Base-by-base conservation (phyloP, 2,797 vertebrate species). In the Chelidonichthys spinosus region DNA sequence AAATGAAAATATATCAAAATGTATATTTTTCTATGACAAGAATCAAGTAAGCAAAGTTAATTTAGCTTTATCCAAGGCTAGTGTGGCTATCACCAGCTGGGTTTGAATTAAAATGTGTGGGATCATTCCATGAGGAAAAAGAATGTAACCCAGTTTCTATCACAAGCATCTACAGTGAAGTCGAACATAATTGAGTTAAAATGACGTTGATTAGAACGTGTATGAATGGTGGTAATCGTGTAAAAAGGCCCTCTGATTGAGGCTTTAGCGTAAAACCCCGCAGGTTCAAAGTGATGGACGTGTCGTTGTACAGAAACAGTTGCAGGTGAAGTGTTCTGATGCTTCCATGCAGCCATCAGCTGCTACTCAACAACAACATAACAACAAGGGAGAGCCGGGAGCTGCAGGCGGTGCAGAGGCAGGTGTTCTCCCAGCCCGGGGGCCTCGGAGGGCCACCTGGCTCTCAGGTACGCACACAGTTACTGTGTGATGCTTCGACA, bases 391-490 rank as follows among this genome's bases (percentile, higher is more conserved):
- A 86, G 52, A 42, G 11, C n/a, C 39, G 2, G 4, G 73, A 74
- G 81, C 88, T 88, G 81, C 79, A 81, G 85, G 89, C 85, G 1
- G 32, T 73, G 71, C 75, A 73, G 65, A 76, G 84, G 85, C 92
- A 94, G 92, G 91, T 92, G 91, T 92, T 86, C 76, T 86, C 81
- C 84, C 83, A 83, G 82, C 81, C 83, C 46, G 50, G 59, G 60
- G 77, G 78, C 72, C 88, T 81, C 85, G 0, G 33, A 84, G 73
- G 87, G 81, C 85, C 89, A 89, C 89, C 89, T 89, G 87, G 83
- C 67, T 73, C 87, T 44, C 61, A 72, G 55, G 18, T 79, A 80
- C 56, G 71, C 72, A 78, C 50, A 35, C 1, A 25, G 47, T 61
- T 50, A 63, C 72, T 64, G 60, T 69, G 66, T 66, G 60, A 33